phyloP scores from a whole-genome alignment of 2,113 vertebrate species.

The Sebastes schlegelii region DNA sequence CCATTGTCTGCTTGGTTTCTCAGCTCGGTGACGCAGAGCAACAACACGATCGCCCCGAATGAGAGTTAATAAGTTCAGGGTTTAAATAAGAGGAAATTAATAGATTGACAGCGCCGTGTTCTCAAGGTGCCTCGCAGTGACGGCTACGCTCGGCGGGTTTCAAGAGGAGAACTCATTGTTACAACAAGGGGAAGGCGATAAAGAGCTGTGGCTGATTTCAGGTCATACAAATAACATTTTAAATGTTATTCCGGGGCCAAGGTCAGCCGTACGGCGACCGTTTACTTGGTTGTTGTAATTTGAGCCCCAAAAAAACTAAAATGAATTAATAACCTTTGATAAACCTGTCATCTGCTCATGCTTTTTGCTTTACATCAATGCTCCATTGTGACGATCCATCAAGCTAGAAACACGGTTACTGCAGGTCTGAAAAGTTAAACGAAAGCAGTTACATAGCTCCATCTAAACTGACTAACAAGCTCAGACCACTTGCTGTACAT shows the following conservation, averaged over 20 bases:
- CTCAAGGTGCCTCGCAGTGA: constrained; percentile 46
- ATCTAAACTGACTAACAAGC: background rate
- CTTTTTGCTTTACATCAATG: background rate
- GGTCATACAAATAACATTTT: constrained; percentile 28
- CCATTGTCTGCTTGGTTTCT: constrained; percentile 82
- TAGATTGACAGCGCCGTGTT: constrained; percentile 52
- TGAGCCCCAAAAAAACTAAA: background rate
- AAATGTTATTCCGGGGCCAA: background rate
- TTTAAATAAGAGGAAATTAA: constrained; percentile 72
- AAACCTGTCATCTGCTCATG: background rate
- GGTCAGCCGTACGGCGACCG: background rate
- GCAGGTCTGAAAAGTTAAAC: background rate
- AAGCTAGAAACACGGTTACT: background rate
- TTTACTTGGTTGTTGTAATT: background rate
- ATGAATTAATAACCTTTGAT: background rate
- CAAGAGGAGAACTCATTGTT: constrained; percentile 47
- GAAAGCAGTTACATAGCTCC: background rate
- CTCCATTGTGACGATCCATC: background rate
- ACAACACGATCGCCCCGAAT: constrained; percentile 61
- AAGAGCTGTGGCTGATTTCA: constrained; percentile 16
- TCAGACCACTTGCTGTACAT: background rate
- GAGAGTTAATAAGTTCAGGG: constrained; percentile 74
- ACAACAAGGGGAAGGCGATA: background rate
- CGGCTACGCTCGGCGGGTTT: constrained; percentile 32
- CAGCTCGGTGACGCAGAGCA: constrained; percentile 68